phyloP scores from a whole-genome alignment of 2,888 invertebrate species.

The Formica aserva region DNA sequence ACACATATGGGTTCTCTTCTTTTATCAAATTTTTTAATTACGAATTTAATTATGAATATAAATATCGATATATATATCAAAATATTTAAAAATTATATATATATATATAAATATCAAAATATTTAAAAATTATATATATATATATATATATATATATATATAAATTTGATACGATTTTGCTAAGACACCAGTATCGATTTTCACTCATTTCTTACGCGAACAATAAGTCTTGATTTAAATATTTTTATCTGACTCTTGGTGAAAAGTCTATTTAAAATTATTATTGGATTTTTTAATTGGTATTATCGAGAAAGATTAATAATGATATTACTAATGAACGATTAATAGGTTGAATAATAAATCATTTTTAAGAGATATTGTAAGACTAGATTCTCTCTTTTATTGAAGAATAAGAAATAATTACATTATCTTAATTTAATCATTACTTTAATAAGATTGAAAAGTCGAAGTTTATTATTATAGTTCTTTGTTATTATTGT shows the following conservation, averaged over 20 bases:
- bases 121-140: background rate
- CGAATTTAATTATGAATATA: no score
- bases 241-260: background rate
- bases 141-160: background rate
- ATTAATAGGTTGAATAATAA: background rate
- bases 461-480: background rate
- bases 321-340: background rate
- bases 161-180: background rate
- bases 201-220: background rate
- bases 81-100: no score
- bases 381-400: background rate
- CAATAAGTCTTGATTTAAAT: background rate
- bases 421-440: background rate
- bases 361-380: background rate
- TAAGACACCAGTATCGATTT: background rate
- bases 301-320: background rate
- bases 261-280: background rate
- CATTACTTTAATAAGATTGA: background rate
- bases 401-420: background rate
- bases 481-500: background rate
- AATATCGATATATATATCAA: no score
- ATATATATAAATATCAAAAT: no score
- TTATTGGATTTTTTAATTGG: conserved; percentile 4
- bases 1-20: no score
- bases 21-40: no score